Evolutionary conservation across 64 coral and sea anemone genomes (phyloP).

Genomic region (Orbicella faveolata): DNA sequence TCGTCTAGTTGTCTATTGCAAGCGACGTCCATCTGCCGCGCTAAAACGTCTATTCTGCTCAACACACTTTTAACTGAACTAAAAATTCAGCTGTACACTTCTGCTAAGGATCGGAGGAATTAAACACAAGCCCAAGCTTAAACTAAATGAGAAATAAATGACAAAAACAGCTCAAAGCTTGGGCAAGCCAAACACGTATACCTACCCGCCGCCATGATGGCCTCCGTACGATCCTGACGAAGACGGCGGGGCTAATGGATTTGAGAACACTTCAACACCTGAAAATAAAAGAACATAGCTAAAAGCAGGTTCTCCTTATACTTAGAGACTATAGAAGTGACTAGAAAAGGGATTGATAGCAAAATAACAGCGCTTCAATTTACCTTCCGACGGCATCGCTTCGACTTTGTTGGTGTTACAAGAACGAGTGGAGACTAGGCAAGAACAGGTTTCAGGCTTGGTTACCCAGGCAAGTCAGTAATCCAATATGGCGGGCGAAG

Average conservation of each 20-base stretch:
- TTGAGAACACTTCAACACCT: constrained; percentile 80
- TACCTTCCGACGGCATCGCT: constrained; percentile 42
- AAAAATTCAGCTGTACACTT: too few species aligned
- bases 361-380: neutral
- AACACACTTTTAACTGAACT: too few species aligned
- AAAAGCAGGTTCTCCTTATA: neutral
- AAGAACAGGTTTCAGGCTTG: neutral
- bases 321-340: neutral
- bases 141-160: neutral
- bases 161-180: neutral
- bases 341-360: neutral
- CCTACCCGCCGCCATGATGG: constrained; percentile 39
- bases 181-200: neutral
- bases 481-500: neutral
- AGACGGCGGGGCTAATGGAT: constrained; percentile 92
- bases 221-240: constrained; percentile 46
- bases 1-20: too few species aligned
- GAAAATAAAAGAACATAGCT: neutral
- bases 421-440: neutral
- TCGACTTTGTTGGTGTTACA: neutral
- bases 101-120: too few species aligned
- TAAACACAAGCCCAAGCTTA: too few species aligned
- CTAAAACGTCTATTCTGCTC: too few species aligned
- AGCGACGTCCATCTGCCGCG: too few species aligned
- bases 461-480: neutral